phyloP scores from a whole-genome alignment of 2,113 vertebrate species.

The Tilapia sparmanii region DNA sequence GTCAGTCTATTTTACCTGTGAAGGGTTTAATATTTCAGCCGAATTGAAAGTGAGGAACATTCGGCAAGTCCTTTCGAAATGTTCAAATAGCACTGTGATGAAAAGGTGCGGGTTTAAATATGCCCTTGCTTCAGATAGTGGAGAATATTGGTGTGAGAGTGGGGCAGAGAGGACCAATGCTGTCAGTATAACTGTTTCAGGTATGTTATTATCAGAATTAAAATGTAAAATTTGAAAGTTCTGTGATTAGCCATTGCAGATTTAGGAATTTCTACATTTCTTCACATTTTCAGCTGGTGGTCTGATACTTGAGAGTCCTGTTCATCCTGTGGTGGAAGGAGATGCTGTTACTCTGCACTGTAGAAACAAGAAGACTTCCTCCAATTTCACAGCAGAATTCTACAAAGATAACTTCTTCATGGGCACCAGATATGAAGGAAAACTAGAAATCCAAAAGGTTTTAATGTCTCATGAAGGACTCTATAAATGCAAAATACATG shows the following conservation, averaged over 20 bases:
- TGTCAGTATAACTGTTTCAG: background rate
- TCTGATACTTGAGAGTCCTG: background rate
- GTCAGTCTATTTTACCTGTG: background rate
- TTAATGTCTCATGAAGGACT: slow-evolving; percentile 1
- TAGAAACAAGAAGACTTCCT: rapidly evolving
- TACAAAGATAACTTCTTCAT: background rate
- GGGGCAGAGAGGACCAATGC: background rate
- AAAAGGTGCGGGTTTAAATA: background rate
- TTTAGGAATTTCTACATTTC: background rate
- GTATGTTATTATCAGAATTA: background rate
- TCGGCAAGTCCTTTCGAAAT: rapidly evolving
- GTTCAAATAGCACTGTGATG: rapidly evolving
- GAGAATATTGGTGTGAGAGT: background rate
- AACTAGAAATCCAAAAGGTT: background rate
- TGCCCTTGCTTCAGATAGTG: rapidly evolving
- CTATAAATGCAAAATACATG: slow-evolving; percentile 1
- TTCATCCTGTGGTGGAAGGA: rapidly evolving
- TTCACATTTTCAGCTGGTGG: background rate
- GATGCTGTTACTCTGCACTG: background rate
- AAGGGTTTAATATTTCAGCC: rapidly evolving
- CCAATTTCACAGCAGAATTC: background rate
- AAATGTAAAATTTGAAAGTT: background rate
- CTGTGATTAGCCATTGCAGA: background rate
- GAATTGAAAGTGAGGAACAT: background rate
- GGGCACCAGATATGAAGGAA: rapidly evolving